Percentiles rank a stretch among this genome's conserved stretches.
phyloP scores from a whole-genome alignment of 2,888 invertebrate genomes.

The Cephus sareptanus region DNA sequence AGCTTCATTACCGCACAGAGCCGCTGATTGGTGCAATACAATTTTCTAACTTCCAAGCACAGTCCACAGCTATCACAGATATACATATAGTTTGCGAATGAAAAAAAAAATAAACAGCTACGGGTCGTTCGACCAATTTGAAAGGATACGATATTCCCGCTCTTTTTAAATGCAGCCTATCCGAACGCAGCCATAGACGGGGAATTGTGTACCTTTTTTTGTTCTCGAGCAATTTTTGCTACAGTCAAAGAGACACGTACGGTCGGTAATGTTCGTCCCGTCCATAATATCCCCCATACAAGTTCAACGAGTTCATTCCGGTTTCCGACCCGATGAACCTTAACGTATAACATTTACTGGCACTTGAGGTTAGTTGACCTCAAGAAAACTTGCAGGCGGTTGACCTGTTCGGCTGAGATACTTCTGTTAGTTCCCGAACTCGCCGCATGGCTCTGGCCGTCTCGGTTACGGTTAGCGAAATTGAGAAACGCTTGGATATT shows the following conservation, averaged over 20 bases:
- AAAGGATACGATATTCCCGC: neutral
- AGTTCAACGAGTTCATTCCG: neutral
- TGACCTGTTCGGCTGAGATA: constrained; percentile 39
- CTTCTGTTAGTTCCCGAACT: neutral
- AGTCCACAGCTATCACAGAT: neutral
- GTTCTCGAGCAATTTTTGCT: neutral
- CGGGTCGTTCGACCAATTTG: neutral
- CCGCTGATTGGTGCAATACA: neutral
- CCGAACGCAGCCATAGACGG: no score
- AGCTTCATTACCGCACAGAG: neutral
- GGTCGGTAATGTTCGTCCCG: neutral
- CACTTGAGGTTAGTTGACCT: constrained; percentile 53
- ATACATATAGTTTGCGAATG: neutral
- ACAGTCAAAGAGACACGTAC: neutral
- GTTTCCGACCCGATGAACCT: neutral
- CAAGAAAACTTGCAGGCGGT: constrained; percentile 34
- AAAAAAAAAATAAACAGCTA: neutral
- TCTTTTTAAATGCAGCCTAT: neutral
- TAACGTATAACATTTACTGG: constrained; percentile 30
- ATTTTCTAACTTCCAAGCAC: neutral
- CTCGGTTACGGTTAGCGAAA: neutral
- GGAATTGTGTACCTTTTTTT: neutral
- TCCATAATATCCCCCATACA: neutral
- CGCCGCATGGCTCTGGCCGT: neutral
- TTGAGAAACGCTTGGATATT: neutral